Evolutionary conservation across 2,113 vertebrate species (phyloP), one percentile per base, ranked within the genome.

Genomic region (Alectura lathami): DNA sequence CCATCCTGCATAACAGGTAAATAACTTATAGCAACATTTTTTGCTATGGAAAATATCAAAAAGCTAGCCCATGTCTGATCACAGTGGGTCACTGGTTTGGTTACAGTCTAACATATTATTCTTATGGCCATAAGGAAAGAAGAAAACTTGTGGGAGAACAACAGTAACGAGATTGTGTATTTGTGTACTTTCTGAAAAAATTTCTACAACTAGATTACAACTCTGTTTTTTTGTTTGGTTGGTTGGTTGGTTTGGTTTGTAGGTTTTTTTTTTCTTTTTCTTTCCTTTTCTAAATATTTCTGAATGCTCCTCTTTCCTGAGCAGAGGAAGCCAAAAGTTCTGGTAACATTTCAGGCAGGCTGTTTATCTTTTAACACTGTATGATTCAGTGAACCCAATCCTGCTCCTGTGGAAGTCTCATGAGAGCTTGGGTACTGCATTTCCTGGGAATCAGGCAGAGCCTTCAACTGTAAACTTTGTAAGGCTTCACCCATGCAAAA

Each of bases 401-500:
- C 90, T 88, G 77, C 86, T 94, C 76, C 75, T 53, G 57, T 56
- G 60, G 93, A 90, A 95, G 85, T 83, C 89, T 94, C 91, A 94
- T 91, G 95, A 91, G 94, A 93, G 83, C 56, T 62, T 73, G 83
- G 60, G 83, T 60, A 94, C 80, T 53, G 57, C 73, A n/a, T 96
- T 94, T 90, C 94, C 92, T 93, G 92, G 83, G 91, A 96, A 96
- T 74, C 84, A 86, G 94, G 90, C 26, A 59, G 13, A 93, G 80
- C 62, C 77, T 93, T 72, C 83, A 86, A 75, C 74, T 75, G 62
- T 60, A 54, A 92, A 94, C 83, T 96, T 95, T 96, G 95, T 96
- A 76, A 94, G 83, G 88, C 94, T 95, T 88, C 94, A 96, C 88
- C 93, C 94, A 91, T 97, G 96, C 88, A 96, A 96, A 96, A 90